These are phyloP conservation scores for Aphis gossypii DNA, from an alignment of 1,140 invertebrate species.

Conservation along the genomic window DNA sequence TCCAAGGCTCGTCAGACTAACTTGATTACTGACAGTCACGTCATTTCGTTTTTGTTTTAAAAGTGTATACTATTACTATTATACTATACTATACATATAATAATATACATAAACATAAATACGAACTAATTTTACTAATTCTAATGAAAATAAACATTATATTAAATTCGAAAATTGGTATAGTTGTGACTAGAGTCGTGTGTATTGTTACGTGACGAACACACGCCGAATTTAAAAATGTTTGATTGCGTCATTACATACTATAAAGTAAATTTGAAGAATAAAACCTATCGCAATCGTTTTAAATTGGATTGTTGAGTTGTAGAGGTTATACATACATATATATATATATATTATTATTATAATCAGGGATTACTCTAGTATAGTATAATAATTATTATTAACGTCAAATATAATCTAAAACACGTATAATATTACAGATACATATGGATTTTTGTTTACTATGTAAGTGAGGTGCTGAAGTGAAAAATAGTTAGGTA, in stretches of 20 bases:
- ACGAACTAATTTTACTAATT: neutral
- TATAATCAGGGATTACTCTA: neutral
- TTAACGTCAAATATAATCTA: neutral
- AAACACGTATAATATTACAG: neutral
- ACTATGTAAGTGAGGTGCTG: neutral
- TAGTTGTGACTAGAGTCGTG: neutral
- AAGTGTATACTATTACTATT: neutral
- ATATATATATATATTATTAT: neutral
- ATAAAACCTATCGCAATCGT: neutral
- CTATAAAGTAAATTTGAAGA: neutral
- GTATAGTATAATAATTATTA: neutral
- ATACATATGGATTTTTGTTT: neutral
- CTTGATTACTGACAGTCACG: slow-evolving; percentile 12
- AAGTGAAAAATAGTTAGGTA: neutral
- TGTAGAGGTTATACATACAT: neutral
- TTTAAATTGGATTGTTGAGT: neutral
- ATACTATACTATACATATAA: neutral
- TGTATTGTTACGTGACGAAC: neutral
- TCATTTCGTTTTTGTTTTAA: neutral
- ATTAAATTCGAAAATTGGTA: neutral
- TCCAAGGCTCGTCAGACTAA: neutral
- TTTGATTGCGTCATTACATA: neutral
- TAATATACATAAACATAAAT: neutral
- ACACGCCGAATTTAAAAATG: neutral
- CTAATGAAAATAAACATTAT: slow-evolving; percentile 12